Base-by-base conservation (phyloP, 2,797 vertebrate species). In the Ambastaia sidthimunki region DNA sequence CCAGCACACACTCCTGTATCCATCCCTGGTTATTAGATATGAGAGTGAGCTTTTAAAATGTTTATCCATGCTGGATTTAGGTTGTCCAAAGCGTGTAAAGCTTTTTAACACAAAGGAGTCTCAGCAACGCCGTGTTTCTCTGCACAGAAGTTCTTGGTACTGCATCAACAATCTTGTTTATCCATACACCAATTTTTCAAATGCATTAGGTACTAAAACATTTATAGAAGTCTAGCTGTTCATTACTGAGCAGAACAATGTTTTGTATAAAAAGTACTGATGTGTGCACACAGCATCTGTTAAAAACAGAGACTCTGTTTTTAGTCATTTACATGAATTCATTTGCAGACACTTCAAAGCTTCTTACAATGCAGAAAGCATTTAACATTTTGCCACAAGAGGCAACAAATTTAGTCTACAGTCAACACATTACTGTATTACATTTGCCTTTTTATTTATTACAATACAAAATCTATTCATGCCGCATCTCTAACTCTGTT, bases 101-200 rank as follows among this genome's bases (percentile, higher is more conserved):
- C 70, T 52, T 63, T n/a, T 82, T 62, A 69, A 74, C 65, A 74
- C 71, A 69, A 23, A 76, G 31, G 25, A 52, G 80, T 19, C 74
- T 21, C 59, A 18, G 34, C 31, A 31, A 3, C 6, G 55, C 1
- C 11, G 12, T 21, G n/a, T 4, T 59, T 54, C 52, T 41, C n/a
- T 68, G 16, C 16, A 16, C 15, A 50, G 48, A 59, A 15, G 6
- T 59, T 15, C 12, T 59, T 59, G 48, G 13, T 50, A 18, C 13
- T 44, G 63, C 16, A 76, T 67, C 50, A 57, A 9, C 48, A 15
- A 18, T 28, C 4, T 66, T 52, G 62, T 63, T 74, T 52, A 7
- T 25, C 50, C 12, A 21, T 21, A 63, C 7, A 63, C 13, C 37
- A 60, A 47, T 2, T 69, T 52, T 54, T 71, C 11, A 1, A 21